A percentile compares a stretch with the other conserved stretches of the same genome.
Evolutionary conservation across 2,888 invertebrate genomes (phyloP).

Genomic region (Drosophila melanosoma): DNA sequence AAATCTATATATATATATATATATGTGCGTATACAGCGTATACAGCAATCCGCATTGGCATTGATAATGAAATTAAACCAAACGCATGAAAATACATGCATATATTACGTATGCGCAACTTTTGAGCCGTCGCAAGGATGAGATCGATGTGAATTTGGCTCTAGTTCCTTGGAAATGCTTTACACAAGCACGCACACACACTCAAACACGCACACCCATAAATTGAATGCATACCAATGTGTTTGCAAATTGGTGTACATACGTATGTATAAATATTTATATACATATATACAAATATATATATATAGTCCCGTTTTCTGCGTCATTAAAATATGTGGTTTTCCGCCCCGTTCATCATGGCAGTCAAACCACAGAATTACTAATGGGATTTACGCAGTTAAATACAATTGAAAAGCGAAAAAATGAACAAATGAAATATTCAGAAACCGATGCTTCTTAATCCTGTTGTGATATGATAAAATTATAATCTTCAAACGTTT

Average conservation of each 20-base stretch:
- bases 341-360: constrained; percentile 6
- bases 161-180: constrained; percentile 14
- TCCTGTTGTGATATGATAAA: not conserved
- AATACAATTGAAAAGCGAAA: constrained; percentile 11
- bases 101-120: constrained; percentile 53
- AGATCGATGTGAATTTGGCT: constrained; percentile 14
- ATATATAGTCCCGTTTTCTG: not conserved
- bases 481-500: not conserved
- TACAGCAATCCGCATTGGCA: constrained; percentile 19
- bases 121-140: constrained; percentile 29
- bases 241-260: constrained; percentile 7
- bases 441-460: not conserved
- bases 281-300: not conserved
- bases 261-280: not conserved
- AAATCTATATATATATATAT: not conserved
- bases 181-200: not conserved
- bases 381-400: constrained; percentile 23
- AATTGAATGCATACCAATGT: constrained; percentile 26
- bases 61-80: constrained; percentile 34
- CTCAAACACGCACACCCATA: not conserved
- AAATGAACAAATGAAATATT: not conserved
- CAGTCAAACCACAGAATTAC: constrained; percentile 10
- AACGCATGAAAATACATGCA: constrained; percentile 33
- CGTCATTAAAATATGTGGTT: constrained; percentile 24
- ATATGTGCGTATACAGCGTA: too few species aligned